phyloP scores from a whole-genome alignment of 2,113 vertebrate species.

The Meleagris gallopavo region DNA sequence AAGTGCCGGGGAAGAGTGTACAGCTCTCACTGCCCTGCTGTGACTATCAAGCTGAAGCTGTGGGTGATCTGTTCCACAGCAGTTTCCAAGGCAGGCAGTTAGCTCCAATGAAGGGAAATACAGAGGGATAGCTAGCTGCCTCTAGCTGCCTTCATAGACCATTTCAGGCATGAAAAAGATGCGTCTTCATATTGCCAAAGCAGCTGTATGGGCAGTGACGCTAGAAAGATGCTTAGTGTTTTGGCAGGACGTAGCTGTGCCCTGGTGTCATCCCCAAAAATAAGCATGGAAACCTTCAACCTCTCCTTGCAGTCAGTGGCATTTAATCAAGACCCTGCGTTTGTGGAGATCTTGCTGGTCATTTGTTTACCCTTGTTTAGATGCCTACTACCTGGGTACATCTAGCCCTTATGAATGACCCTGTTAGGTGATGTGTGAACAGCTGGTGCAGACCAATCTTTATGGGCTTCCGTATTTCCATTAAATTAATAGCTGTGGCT shows the following conservation, averaged over 20 bases:
- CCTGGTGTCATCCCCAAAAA: neutral
- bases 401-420: neutral
- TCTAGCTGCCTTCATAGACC: neutral
- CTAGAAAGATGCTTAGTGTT: neutral
- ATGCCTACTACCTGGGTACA: neutral
- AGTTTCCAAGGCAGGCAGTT: neutral
- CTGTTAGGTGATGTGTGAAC: neutral
- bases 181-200: neutral
- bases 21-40: neutral
- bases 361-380: neutral
- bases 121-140: neutral
- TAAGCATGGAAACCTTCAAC: neutral
- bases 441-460: neutral
- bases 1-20: neutral
- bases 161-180: neutral
- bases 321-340: neutral
- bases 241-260: neutral
- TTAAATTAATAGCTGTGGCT: constrained; percentile 32
- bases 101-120: neutral
- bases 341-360: neutral
- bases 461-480: neutral
- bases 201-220: neutral
- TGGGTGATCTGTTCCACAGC: neutral
- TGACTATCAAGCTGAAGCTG: neutral
- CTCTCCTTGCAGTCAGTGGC: neutral